Evolutionary conservation across 2,888 invertebrate species (phyloP).

Genomic region (Aporophyla lueneburgensis): DNA sequence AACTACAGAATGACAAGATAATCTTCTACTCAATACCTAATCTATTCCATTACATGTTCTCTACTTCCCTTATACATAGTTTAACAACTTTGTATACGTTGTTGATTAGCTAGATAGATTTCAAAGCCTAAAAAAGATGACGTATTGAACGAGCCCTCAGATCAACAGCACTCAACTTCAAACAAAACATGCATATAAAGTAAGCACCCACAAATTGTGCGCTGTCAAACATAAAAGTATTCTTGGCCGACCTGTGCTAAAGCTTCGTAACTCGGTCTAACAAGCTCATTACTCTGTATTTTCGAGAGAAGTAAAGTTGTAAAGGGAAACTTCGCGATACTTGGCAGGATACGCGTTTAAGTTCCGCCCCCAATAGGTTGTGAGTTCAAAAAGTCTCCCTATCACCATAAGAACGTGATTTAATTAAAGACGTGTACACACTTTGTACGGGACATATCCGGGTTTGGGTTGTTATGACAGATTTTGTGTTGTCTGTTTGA

Average conservation of each 20-base stretch:
- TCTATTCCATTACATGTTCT: no score
- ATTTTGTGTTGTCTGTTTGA: slow-evolving; percentile 24
- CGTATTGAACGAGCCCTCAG: slow-evolving; percentile 32
- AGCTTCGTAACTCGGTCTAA: slow-evolving; percentile 74
- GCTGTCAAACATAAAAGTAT: slow-evolving; percentile 65
- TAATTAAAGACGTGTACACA: slow-evolving; percentile 60
- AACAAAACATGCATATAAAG: slow-evolving; percentile 52
- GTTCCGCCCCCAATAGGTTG: slow-evolving; percentile 62
- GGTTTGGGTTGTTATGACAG: slow-evolving; percentile 3
- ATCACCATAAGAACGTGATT: slow-evolving; percentile 64
- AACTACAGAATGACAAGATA: background rate
- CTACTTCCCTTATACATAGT: no score
- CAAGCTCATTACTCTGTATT: slow-evolving; percentile 80
- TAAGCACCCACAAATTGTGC: slow-evolving; percentile 50
- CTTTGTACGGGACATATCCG: slow-evolving; percentile 22
- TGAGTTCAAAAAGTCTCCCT: slow-evolving; percentile 63
- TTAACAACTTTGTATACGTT: background rate
- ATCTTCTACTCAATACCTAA: background rate
- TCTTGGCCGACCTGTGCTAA: slow-evolving; percentile 64
- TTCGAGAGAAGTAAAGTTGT: slow-evolving; percentile 71
- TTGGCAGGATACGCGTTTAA: slow-evolving; percentile 65
- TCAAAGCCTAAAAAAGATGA: background rate
- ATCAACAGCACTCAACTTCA: slow-evolving; percentile 36
- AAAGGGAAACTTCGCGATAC: slow-evolving; percentile 71
- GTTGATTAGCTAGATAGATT: background rate